Evolutionary conservation across 2,113 vertebrate species (phyloP), one percentile per base, ranked within the genome.

Genomic region (Hippocampus zosterae): DNA sequence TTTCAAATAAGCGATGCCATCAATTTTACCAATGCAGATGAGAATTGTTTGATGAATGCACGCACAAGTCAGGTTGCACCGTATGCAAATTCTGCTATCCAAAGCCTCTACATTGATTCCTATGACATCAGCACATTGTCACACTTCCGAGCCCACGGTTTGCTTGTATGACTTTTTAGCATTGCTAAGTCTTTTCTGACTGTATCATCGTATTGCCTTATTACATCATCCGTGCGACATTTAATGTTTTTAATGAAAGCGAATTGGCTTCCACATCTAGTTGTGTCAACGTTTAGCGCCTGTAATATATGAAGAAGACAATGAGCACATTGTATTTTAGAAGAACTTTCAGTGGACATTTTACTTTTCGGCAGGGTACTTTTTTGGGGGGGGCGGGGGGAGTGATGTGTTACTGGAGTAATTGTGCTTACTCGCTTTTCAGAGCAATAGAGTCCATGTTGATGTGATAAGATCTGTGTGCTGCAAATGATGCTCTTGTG

Each of bases 301-400:
- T 69, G 74, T 76, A 70, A 71, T 65, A 25, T 68, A 74, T 82
- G 79, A 77, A 41, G 18, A 74, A 70, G 70, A 68, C 6, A 29
- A 60, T 69, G 52, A 77, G 62, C 65, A 52, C 64, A 59, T 68
- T 70, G 44, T 60, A 50, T 67, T 73, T 67, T 77, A 81, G 68
- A 65, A 29, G 71, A 65, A 65, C 53, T 74, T 37, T 46, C 62
- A 46, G 62, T 33, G 64, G 65, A 73, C 40, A 42, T 65, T 65
- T 65, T 65, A 41, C 11, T 65, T 65, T 25, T 65, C 33, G 63
- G 41, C 63, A 44, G 63, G 63, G 63, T 65, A 66, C 68, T 60
- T 71, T n/a, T 57, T 50, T 37, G 1, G 10, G 33, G 33, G 5
- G 5, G 33, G 33, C 1, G 33, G 33, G 41, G 61, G 72, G 21